phyloP scores from a whole-genome alignment of 2,113 vertebrate species.

The Pimephales promelas region DNA sequence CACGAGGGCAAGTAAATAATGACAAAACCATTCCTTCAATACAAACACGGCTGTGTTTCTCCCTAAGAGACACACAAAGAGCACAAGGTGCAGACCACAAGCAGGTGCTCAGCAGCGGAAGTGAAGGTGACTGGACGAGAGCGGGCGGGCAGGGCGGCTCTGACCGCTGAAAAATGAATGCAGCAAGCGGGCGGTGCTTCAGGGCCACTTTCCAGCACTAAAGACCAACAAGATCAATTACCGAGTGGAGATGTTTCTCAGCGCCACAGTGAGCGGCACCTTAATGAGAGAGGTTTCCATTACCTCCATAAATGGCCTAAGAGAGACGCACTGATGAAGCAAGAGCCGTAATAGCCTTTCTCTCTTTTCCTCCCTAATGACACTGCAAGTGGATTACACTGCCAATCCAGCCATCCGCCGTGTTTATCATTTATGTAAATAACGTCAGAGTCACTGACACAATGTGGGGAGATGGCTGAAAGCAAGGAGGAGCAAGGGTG shows the following conservation, averaged over 20 bases:
- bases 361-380: constrained; percentile 63
- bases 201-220: constrained; percentile 66
- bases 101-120: constrained; percentile 35
- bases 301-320: constrained; percentile 60
- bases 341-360: constrained; percentile 55
- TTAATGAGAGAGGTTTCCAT: constrained; percentile 65
- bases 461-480: constrained; percentile 35
- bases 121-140: constrained; percentile 44
- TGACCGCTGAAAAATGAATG: constrained; percentile 78
- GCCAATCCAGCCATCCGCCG: constrained; percentile 52
- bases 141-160: constrained; percentile 39
- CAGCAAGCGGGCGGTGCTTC: constrained; percentile 74
- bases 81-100: constrained; percentile 6
- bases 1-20: not conserved
- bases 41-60: not conserved
- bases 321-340: constrained; percentile 55
- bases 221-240: constrained; percentile 79
- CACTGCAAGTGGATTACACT: constrained; percentile 63
- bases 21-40: constrained; percentile 9
- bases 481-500: constrained; percentile 22
- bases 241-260: constrained; percentile 71
- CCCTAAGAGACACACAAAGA: not conserved
- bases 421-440: constrained; percentile 66
- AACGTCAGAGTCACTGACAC: constrained; percentile 50
- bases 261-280: constrained; percentile 63